Conservation (phyloP, 1,140 invertebrate genomes). For the Bombus sibiricus region DNA sequence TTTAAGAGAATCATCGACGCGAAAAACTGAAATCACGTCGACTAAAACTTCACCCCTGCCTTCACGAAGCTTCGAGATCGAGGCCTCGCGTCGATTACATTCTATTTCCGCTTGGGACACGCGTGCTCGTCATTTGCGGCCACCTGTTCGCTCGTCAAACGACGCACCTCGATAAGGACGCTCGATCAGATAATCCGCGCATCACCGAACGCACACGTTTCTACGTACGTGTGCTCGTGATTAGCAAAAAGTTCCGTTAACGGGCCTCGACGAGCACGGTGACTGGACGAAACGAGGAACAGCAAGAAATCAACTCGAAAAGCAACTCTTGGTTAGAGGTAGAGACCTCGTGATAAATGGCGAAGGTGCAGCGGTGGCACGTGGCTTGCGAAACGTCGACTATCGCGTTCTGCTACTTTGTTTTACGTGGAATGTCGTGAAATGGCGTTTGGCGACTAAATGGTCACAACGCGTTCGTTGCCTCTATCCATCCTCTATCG, state of each 20-base stretch:
- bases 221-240: background rate
- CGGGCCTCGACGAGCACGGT: background rate
- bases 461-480: constrained; percentile 14
- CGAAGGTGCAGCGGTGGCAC: constrained; percentile 20
- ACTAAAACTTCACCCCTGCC: background rate
- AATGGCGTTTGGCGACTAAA: constrained; percentile 38
- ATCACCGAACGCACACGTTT: background rate
- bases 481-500: background rate
- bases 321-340: background rate
- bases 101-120: constrained; percentile 7
- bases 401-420: constrained; percentile 8
- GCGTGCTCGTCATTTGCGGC: background rate
- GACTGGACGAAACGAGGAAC: constrained; percentile 17
- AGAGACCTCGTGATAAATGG: constrained; percentile 26
- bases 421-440: constrained; percentile 46
- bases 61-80: background rate
- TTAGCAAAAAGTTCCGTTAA: constrained; percentile 32
- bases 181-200: constrained; percentile 24
- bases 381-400: constrained; percentile 25
- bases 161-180: constrained; percentile 12
- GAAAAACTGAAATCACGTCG: too few relatives aligned
- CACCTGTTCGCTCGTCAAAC: constrained; percentile 32
- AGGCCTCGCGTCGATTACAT: background rate
- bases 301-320: constrained; percentile 2
- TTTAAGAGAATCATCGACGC: background rate